Base-by-base conservation (phyloP, 2,797 vertebrate genomes). In the Enteromius anoplus region DNA sequence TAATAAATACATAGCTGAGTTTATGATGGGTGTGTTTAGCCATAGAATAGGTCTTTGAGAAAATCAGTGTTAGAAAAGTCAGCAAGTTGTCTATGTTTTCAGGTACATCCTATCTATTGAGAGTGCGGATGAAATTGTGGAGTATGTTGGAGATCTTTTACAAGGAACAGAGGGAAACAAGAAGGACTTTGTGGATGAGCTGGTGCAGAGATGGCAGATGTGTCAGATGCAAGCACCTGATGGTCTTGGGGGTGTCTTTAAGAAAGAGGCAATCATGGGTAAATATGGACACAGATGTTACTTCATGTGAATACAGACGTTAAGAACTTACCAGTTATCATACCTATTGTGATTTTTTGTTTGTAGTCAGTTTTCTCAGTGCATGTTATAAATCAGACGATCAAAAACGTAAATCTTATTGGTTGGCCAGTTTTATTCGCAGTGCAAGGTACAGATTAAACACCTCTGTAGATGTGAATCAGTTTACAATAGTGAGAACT, bases 61-160 rank as follows among this genome's bases (percentile, higher is more conserved):
- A 32, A 32, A 32, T 32, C 32, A 32, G 32, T 32, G 32, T 32
- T 32, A 32, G 32, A 32, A 32, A 32, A 32, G 32, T 32, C 32
- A 32, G 32, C 32, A 17, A 29, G 11, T 2, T 34, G 2, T 6
- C 5, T 26, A 26, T 26, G 1, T 60, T 37, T 49, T 23, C 75
- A 99, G 98, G 86, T 99, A 99, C 84, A 94, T 99, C 86, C 88
- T 99, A 12, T 96, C 96, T 1, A 99, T 99, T 75, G 95, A 97
- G 12, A 95, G 91, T 0, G 93, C 94, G 29, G 97, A 98, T 0
- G 98, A 99, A 92, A 95, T 99, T 58, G 94, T 94, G 68, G 98
- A 99, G 73, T 99, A 99, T 3, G 93, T 99, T 2, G 91, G 95
- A 15, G 97, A 98, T 86, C 95, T 99, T 5, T 90, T 99, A 21